Conservation (phyloP, 2,797 vertebrate species). For the Prunella strophiata region DNA sequence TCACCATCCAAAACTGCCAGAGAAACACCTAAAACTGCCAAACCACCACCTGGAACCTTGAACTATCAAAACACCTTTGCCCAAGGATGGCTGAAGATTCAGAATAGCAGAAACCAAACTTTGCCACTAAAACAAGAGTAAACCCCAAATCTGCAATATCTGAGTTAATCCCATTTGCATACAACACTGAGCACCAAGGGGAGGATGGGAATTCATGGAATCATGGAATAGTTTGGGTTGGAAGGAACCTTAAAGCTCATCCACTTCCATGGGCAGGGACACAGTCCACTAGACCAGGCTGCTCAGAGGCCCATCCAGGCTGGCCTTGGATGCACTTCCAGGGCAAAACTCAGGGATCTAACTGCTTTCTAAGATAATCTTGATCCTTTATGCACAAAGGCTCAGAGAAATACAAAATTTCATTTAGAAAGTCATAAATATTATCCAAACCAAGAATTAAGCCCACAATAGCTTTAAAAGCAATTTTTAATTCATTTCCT, state of each 20-base stretch:
- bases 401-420: background rate
- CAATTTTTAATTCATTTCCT: background rate
- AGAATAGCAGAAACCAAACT: background rate
- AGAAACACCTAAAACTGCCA: fast-evolving
- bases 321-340: background rate
- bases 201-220: background rate
- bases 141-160: background rate
- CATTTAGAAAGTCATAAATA: background rate
- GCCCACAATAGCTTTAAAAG: background rate
- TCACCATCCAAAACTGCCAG: fast-evolving
- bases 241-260: background rate
- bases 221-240: background rate
- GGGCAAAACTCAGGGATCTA: background rate
- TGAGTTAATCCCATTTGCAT: background rate
- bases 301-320: background rate
- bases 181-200: background rate
- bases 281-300: background rate
- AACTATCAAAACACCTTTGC: background rate
- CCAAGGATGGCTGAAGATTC: background rate
- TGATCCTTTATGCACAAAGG: background rate
- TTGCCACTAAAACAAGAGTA: background rate
- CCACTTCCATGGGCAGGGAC: background rate
- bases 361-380: background rate
- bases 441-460: background rate
- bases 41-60: too few species aligned